These are phyloP conservation scores for Piprites chloris DNA, from an alignment of 2,113 vertebrate species.

Conservation along the genomic window DNA sequence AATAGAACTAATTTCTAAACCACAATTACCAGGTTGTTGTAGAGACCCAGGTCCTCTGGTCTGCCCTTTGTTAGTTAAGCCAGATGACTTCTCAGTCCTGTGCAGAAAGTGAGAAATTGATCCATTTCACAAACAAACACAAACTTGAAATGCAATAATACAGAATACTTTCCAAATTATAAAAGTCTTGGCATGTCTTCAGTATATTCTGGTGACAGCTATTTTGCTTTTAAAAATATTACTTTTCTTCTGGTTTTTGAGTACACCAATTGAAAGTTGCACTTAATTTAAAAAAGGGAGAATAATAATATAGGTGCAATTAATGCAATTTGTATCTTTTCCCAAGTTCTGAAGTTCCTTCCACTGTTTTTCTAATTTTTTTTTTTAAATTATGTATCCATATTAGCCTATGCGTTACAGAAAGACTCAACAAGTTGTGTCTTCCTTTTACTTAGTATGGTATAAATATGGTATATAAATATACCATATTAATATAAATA, in stretches of 20 bases:
- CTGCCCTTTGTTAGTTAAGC: conserved; percentile 76
- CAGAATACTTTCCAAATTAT: background rate
- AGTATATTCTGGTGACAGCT: background rate
- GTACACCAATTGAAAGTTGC: background rate
- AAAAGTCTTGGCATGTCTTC: background rate
- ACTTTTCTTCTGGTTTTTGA: background rate
- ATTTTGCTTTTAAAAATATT: background rate
- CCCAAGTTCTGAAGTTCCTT: background rate
- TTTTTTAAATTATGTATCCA: background rate
- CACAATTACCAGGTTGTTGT: conserved; percentile 78
- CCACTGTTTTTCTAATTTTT: background rate
- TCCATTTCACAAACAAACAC: background rate
- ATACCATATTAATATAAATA: too few relatives aligned
- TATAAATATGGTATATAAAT: too few relatives aligned
- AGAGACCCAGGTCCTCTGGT: conserved; percentile 77
- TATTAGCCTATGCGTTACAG: background rate
- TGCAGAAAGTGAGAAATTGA: background rate
- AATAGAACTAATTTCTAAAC: background rate
- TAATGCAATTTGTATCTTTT: background rate
- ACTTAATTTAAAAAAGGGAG: background rate
- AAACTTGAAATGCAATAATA: background rate
- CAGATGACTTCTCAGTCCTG: conserved; percentile 83
- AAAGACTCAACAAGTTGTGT: background rate
- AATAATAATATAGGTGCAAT: background rate
- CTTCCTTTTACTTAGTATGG: background rate